These are phyloP conservation scores for Ephialtes manifestator DNA, from an alignment of 2,888 invertebrate genomes.

Conservation along the genomic window DNA sequence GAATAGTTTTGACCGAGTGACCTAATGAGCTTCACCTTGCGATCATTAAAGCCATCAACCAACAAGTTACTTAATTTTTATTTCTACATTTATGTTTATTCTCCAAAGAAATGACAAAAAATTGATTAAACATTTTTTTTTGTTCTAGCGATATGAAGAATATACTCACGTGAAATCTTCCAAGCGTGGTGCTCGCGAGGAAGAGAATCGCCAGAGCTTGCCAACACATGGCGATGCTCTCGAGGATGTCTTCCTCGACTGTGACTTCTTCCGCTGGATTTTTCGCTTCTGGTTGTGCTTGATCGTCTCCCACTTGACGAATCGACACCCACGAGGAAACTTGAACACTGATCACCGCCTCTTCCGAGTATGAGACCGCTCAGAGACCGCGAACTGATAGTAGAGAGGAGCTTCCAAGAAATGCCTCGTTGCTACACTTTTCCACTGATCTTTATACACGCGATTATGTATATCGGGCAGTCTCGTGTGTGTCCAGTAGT, in stretches of 20 bases:
- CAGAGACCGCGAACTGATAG: constrained; percentile 57
- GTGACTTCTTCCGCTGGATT: constrained; percentile 54
- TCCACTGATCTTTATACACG: constrained; percentile 57
- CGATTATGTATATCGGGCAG: constrained; percentile 23
- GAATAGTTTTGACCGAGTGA: constrained; percentile 42
- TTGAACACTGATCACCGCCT: constrained; percentile 46
- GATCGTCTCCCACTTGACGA: constrained; percentile 49
- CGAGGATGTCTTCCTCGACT: constrained; percentile 76
- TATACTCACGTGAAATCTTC: constrained; percentile 76
- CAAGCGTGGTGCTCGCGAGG: constrained; percentile 70
- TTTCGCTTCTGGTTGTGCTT: constrained; percentile 42
- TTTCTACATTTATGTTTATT: background rate
- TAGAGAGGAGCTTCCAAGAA: constrained; percentile 59
- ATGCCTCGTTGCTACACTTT: constrained; percentile 57
- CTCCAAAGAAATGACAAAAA: background rate
- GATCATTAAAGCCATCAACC: background rate
- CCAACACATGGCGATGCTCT: constrained; percentile 76
- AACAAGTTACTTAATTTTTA: background rate
- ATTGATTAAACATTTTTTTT: too few relatives aligned
- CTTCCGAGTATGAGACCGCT: constrained; percentile 18
- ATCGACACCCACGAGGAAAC: constrained; percentile 17
- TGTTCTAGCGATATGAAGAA: background rate
- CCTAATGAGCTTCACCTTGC: constrained; percentile 9
- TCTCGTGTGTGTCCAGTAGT: constrained; percentile 18
- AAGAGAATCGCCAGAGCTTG: constrained; percentile 72